Percentiles rank a stretch among this genome's conserved stretches.
Evolutionary conservation across 2,797 vertebrate species (phyloP).

Genomic region (Lophius americanus): DNA sequence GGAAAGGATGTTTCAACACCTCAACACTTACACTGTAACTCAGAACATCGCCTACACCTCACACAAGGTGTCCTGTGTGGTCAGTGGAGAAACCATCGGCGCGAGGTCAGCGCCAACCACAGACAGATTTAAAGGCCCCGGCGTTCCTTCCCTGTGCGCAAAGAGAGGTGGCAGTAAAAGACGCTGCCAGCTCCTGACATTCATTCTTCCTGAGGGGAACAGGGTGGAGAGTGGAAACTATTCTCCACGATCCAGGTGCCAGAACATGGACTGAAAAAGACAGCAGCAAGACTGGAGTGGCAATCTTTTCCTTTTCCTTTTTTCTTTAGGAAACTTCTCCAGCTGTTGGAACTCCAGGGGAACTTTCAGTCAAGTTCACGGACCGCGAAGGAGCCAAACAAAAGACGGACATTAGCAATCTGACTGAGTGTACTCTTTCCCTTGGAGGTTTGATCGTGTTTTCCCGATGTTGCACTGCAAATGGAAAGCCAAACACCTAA

Average conservation of each 20-base stretch:
- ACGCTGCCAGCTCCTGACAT: conserved; percentile 57
- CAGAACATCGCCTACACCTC: no score
- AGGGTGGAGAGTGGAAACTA: conserved; percentile 67
- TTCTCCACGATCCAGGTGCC: conserved; percentile 59
- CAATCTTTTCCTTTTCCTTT: neutral
- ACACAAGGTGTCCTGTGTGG: no score
- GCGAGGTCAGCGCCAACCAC: conserved; percentile 2
- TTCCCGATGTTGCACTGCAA: no score
- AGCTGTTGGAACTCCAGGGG: conserved; percentile 6
- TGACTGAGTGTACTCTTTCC: neutral
- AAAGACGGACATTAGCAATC: conserved; percentile 30
- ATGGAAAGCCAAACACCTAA: no score
- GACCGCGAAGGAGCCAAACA: conserved; percentile 30
- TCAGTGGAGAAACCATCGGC: no score
- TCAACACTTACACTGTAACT: no score
- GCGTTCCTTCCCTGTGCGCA: conserved; percentile 31
- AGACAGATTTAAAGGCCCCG: conserved; percentile 26
- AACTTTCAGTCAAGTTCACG: conserved; percentile 11
- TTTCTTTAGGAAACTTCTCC: conserved; percentile 13
- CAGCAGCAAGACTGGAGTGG: conserved; percentile 17
- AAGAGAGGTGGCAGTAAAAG: conserved; percentile 44
- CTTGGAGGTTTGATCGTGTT: conserved; percentile 27
- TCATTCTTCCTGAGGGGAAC: conserved; percentile 60
- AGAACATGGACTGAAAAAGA: conserved; percentile 15
- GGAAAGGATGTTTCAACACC: neutral